A percentile compares a stretch with the other conserved stretches of the same genome.
Conservation (phyloP, 2,888 invertebrate species). For the Patella depressa region DNA sequence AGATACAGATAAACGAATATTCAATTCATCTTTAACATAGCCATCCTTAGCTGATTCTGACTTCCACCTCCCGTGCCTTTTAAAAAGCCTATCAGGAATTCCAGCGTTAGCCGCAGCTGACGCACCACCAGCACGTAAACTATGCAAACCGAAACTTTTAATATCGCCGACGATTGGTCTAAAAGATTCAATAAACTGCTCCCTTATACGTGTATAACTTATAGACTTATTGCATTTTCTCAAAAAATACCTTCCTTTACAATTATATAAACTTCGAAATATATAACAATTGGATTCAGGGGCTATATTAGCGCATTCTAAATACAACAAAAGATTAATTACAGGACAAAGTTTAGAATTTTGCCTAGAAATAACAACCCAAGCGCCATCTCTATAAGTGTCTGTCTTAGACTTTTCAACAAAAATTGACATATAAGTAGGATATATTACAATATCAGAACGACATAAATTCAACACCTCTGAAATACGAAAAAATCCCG, state of each 20-base stretch:
- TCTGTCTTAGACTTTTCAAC: too few species aligned
- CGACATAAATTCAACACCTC: too few species aligned
- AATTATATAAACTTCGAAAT: constrained; percentile 15
- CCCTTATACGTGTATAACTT: constrained; percentile 21
- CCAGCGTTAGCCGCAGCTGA: constrained; percentile 24
- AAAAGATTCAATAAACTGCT: constrained; percentile 23
- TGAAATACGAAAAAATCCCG: too few species aligned
- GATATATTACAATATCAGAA: too few species aligned
- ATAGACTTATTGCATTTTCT: constrained; percentile 4
- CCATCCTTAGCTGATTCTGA: constrained; percentile 13
- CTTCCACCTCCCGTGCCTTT: constrained; percentile 22
- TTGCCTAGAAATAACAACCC: too few species aligned
- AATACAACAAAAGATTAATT: too few species aligned
- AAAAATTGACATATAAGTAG: too few species aligned
- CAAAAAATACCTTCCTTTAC: constrained; percentile 12
- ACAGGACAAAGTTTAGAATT: too few species aligned
- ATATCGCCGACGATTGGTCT: constrained; percentile 24
- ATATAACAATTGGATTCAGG: constrained; percentile 2
- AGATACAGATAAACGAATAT: not conserved
- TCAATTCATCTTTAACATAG: not conserved
- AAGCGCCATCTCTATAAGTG: too few species aligned
- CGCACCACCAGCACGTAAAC: constrained; percentile 22
- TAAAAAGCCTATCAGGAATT: constrained; percentile 27
- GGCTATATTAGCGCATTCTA: too few species aligned
- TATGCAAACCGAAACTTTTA: constrained; percentile 19